Evolutionary conservation across 2,113 vertebrate species (phyloP).

Genomic region (Corythaixoides concolor): DNA sequence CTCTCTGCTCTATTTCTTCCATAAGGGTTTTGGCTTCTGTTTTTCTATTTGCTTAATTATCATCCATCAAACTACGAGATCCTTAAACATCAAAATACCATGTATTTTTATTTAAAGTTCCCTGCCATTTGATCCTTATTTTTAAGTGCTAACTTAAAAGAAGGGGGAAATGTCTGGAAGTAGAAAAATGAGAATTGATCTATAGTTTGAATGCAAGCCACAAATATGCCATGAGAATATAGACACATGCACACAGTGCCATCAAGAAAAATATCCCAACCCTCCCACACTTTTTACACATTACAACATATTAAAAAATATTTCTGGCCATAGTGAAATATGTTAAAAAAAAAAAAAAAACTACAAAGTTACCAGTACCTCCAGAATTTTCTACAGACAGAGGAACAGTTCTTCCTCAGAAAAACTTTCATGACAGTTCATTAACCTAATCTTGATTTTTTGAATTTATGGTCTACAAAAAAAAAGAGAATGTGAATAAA

Average conservation of each 20-base stretch:
- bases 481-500: not conserved
- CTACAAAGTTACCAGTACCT: not conserved
- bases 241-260: conserved; percentile 53
- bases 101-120: not conserved
- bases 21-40: not conserved
- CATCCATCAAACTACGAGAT: not conserved
- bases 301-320: conserved; percentile 56
- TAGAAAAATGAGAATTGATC: conserved; percentile 33
- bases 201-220: conserved; percentile 65
- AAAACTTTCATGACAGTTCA: not conserved
- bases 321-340: conserved; percentile 39
- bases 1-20: not conserved
- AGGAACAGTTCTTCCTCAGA: not conserved
- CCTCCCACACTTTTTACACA: conserved; percentile 58
- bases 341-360: not conserved
- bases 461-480: not conserved
- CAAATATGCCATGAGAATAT: conserved; percentile 48
- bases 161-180: conserved; percentile 8
- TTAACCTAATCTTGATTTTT: not conserved
- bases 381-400: not conserved
- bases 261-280: conserved; percentile 53
- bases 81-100: not conserved
- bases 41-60: conserved; percentile 36
- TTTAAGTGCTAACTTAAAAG: not conserved
- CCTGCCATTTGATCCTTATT: not conserved